phyloP scores from a whole-genome alignment of 2,113 vertebrate species.

The Nycticryphes semicollaris region DNA sequence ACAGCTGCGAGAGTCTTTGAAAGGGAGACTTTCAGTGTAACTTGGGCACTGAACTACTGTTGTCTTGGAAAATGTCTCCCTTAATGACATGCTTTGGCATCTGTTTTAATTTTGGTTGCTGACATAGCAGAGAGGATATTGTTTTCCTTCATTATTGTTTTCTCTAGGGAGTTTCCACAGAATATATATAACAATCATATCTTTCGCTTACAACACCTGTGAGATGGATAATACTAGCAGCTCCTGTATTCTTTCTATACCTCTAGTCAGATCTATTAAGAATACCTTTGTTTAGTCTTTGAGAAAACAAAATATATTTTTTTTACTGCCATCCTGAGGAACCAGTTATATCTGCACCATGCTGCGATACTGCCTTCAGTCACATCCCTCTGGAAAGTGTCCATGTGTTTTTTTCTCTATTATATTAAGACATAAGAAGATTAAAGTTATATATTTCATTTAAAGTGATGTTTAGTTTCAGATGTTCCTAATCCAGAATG shows the following conservation, averaged over 20 bases:
- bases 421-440: not conserved
- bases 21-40: not conserved
- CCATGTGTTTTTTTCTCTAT: not conserved
- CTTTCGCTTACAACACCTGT: not conserved
- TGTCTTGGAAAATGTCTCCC: not conserved
- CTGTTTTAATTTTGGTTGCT: slow-evolving; percentile 53
- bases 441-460: slow-evolving; percentile 19
- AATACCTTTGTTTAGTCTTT: not conserved
- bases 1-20: not conserved
- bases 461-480: not conserved
- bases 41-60: not conserved
- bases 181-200: not conserved
- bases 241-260: not conserved
- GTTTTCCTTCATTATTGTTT: not conserved
- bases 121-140: slow-evolving; percentile 9
- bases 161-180: not conserved
- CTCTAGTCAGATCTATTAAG: not conserved
- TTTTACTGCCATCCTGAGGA: slow-evolving; percentile 25
- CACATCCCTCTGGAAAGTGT: not conserved
- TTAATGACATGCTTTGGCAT: slow-evolving; percentile 26
- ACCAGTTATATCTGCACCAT: not conserved
- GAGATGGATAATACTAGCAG: not conserved
- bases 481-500: not conserved
- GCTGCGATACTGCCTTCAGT: not conserved
- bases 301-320: slow-evolving; percentile 9